Evolutionary conservation across 2,113 vertebrate genomes (phyloP), one percentile per base, ranked within the genome.

Genomic region (Notechis scutatus): DNA sequence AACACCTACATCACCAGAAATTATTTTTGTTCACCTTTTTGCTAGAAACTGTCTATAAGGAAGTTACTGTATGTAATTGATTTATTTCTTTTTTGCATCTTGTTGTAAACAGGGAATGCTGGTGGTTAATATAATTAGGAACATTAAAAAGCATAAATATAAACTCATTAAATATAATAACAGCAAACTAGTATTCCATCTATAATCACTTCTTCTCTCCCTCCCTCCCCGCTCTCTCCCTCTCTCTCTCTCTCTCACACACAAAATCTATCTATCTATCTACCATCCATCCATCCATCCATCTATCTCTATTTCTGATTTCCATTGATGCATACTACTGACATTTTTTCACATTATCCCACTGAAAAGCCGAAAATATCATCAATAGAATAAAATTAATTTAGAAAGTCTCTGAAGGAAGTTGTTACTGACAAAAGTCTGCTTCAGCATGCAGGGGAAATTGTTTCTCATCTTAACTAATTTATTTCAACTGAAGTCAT

Each of bases 141-240:
- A 74, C 29, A 69, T 69, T n/a, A n/a, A n/a, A 5, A 74, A 1
- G n/a, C n/a, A 34, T 74, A 74, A 64, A 64, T 64, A 64, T 64
- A 64, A 74, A 74, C 14, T 34, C 64, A 18, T 69, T 5, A 69
- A 69, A 34, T 18, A 74, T 14, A 34, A 34, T 34, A 34, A 74
- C 10, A 61, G 26, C 26, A 64, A 64, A 64, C 4, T 64, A 64
- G 26, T 64, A 64, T 64, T 64, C 26, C 26, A 64, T 64, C 61
- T 64, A 64, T 64, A 64, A 64, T 64, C 3, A 14, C 61, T 64
- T 29, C 59, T 29, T 61, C 3, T 61, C 59, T 61, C 0, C 20
- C 1, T 23, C 0, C 24, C 56, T 57, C 1, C 6, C 20, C 7
- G 1, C 0, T 3, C 57, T 24, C 0, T 24, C 21, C 23, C 2